Percentiles rank a stretch among this genome's conserved stretches.
These are phyloP conservation scores for Ranitomeya variabilis DNA, from an alignment of 2,113 vertebrate genomes.

Conservation along the genomic window DNA sequence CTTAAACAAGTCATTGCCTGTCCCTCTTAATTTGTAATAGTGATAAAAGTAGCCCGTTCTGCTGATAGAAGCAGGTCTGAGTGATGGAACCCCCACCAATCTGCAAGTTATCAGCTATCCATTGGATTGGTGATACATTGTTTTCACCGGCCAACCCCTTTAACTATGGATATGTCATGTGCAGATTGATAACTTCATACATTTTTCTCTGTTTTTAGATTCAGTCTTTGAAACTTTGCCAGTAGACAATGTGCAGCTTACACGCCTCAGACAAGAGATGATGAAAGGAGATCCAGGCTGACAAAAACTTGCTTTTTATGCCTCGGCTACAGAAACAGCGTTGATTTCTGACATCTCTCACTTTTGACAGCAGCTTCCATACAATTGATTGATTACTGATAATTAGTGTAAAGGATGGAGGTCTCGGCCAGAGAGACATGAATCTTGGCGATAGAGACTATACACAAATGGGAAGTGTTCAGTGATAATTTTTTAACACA, in stretches of 20 bases:
- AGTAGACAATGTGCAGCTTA: neutral
- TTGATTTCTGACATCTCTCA: neutral
- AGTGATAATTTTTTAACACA: neutral
- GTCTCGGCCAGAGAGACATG: neutral
- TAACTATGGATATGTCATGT: neutral
- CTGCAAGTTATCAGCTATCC: too few relatives aligned
- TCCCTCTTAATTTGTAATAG: too few relatives aligned
- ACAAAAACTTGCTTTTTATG: neutral
- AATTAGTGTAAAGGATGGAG: neutral
- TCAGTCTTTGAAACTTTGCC: neutral
- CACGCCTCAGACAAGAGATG: neutral
- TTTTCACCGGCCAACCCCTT: too few relatives aligned
- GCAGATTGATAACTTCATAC: neutral
- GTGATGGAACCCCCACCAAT: too few relatives aligned
- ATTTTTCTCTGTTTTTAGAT: neutral
- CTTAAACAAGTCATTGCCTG: too few relatives aligned
- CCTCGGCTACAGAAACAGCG: neutral
- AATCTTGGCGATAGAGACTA: neutral
- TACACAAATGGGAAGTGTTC: neutral
- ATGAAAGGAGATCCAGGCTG: slow-evolving; percentile 16
- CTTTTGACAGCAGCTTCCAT: neutral
- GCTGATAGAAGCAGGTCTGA: too few relatives aligned
- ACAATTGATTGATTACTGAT: neutral
- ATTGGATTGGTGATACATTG: too few relatives aligned
- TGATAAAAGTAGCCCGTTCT: too few relatives aligned